phyloP scores from a whole-genome alignment of 2,113 vertebrate species.

The Willisornis vidua region DNA sequence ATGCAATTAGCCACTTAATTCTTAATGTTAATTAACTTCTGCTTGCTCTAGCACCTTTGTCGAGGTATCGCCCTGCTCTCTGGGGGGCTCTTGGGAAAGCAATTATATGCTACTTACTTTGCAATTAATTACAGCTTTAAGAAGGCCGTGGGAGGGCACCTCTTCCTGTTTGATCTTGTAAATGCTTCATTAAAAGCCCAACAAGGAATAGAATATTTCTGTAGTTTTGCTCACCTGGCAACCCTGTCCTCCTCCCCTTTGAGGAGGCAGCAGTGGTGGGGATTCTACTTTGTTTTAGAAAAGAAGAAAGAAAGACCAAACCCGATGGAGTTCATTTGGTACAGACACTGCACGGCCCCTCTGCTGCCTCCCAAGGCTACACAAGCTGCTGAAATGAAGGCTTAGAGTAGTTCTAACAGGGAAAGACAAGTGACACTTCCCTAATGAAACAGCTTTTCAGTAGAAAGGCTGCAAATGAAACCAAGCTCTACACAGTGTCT shows the following conservation, averaged over 20 bases:
- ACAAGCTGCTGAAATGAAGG: not conserved
- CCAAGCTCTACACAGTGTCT: not conserved
- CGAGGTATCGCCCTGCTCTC: slow-evolving; percentile 33
- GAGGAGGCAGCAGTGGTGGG: not conserved
- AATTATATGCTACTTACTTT: slow-evolving; percentile 52
- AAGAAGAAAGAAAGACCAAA: not conserved
- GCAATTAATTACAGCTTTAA: slow-evolving; percentile 63
- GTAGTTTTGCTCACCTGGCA: not conserved
- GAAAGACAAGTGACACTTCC: not conserved
- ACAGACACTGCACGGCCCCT: not conserved
- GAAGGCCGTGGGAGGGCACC: slow-evolving; percentile 25
- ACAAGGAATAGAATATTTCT: slow-evolving; percentile 1
- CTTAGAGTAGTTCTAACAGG: not conserved
- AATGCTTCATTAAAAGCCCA: slow-evolving; percentile 48
- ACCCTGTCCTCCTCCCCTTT: not conserved
- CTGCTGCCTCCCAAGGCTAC: not conserved
- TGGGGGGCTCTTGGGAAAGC: slow-evolving; percentile 50
- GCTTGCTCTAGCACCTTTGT: slow-evolving; percentile 35
- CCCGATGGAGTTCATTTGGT: not conserved
- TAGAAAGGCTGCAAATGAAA: not conserved
- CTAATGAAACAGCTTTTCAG: not conserved
- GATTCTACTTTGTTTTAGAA: not conserved
- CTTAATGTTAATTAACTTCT: slow-evolving; percentile 50
- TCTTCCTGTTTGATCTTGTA: slow-evolving; percentile 37
- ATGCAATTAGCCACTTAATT: slow-evolving; percentile 50